Conservation (phyloP, 2,888 invertebrate species). For the Pharmacophagus antenor region DNA sequence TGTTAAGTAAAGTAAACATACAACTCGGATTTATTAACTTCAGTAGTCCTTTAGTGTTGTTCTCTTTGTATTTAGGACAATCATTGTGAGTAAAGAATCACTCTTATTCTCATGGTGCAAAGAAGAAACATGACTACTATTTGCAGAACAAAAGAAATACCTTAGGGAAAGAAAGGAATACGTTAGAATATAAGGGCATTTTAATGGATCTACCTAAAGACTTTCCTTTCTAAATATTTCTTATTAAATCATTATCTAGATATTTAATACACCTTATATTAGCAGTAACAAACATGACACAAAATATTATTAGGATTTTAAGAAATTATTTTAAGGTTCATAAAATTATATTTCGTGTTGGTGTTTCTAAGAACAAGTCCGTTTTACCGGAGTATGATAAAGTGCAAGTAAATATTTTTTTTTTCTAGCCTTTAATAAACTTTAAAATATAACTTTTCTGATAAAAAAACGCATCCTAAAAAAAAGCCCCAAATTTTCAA, state of each 20-base stretch:
- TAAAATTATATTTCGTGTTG: neutral
- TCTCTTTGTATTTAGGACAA: conserved; percentile 40
- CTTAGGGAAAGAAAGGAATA: conserved; percentile 51
- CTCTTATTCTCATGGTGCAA: conserved; percentile 50
- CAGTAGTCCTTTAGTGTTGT: no score
- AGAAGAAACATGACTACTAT: conserved; percentile 54
- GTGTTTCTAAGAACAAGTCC: neutral
- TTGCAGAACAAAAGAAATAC: conserved; percentile 60
- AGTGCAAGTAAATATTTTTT: no score
- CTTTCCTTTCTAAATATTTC: conserved; percentile 38
- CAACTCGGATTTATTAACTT: no score
- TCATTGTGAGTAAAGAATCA: conserved; percentile 65
- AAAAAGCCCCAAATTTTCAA: no score
- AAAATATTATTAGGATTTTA: neutral
- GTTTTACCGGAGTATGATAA: no score
- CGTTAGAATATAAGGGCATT: conserved; percentile 36
- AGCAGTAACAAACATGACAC: neutral
- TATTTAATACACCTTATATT: conserved; percentile 43
- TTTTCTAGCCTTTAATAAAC: no score
- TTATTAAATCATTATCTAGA: conserved; percentile 13
- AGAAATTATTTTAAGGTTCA: neutral
- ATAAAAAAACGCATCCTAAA: no score
- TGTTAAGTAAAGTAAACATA: no score
- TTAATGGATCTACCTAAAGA: conserved; percentile 34
- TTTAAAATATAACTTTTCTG: no score